These are phyloP conservation scores for Chydorus sphaericus DNA, from an alignment of 2,888 invertebrate species.

Conservation along the genomic window DNA sequence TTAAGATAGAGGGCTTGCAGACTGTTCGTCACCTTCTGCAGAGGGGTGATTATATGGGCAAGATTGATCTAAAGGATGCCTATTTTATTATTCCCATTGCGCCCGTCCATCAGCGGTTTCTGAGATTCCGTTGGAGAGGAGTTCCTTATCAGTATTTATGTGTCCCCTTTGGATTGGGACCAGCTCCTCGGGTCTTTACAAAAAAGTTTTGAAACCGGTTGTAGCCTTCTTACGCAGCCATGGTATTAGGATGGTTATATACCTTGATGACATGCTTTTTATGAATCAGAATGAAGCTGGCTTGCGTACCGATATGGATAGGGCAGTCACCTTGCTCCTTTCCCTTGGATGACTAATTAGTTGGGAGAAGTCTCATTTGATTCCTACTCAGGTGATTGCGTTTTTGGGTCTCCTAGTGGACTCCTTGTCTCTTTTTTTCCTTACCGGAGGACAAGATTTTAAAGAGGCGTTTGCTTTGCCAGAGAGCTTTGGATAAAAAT, in stretches of 20 bases:
- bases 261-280: background rate
- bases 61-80: background rate
- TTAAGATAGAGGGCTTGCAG: background rate
- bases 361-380: background rate
- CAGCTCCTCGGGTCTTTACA: background rate
- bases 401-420: background rate
- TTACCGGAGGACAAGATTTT: background rate
- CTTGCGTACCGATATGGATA: background rate
- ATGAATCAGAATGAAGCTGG: background rate
- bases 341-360: background rate
- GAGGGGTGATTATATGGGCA: background rate
- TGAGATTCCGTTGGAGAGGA: background rate
- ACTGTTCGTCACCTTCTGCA: background rate
- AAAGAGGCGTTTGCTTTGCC: background rate
- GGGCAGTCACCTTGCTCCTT: background rate
- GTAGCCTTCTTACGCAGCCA: background rate
- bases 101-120: background rate
- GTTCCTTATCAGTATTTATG: background rate
- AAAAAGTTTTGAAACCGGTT: background rate
- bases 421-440: background rate
- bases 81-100: background rate
- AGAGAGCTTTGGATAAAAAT: background rate
- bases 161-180: background rate
- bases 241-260: background rate
- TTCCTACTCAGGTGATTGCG: background rate